phyloP scores from a whole-genome alignment of 2,888 invertebrate species.

The Lapara coniferarum region DNA sequence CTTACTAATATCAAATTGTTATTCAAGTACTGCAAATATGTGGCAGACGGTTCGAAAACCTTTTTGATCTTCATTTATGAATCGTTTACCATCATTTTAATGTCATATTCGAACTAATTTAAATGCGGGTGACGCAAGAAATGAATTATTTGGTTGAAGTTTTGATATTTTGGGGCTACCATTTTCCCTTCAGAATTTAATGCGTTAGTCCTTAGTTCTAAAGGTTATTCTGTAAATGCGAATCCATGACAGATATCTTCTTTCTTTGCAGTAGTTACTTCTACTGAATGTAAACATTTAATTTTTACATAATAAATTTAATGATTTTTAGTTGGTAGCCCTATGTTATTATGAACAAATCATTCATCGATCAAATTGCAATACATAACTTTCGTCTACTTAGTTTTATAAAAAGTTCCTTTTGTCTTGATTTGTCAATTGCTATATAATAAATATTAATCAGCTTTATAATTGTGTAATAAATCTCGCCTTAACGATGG shows the following conservation, averaged over 20 bases:
- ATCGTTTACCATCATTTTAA: too few species aligned
- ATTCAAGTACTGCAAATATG: background rate
- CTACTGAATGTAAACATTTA: too few species aligned
- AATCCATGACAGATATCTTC: too few species aligned
- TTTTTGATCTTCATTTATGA: too few species aligned
- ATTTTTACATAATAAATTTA: too few species aligned
- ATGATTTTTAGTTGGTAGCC: too few species aligned
- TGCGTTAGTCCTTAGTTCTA: too few species aligned
- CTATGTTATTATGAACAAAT: background rate
- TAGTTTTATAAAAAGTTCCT: conserved; percentile 34
- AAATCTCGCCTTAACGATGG: background rate
- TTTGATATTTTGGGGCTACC: background rate
- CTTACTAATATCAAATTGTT: background rate
- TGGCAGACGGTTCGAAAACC: background rate
- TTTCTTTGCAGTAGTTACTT: too few species aligned
- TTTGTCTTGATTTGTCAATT: conserved; percentile 33
- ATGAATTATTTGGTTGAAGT: too few species aligned
- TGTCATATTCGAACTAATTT: too few species aligned
- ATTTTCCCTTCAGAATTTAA: background rate
- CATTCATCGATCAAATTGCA: conserved; percentile 1
- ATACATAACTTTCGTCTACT: conserved; percentile 6
- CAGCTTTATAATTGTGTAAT: background rate
- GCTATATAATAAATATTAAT: conserved; percentile 17
- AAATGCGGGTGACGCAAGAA: too few species aligned
- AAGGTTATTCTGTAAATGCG: too few species aligned